phyloP scores from a whole-genome alignment of 2,888 invertebrate genomes.

The Amphipoea lucens region DNA sequence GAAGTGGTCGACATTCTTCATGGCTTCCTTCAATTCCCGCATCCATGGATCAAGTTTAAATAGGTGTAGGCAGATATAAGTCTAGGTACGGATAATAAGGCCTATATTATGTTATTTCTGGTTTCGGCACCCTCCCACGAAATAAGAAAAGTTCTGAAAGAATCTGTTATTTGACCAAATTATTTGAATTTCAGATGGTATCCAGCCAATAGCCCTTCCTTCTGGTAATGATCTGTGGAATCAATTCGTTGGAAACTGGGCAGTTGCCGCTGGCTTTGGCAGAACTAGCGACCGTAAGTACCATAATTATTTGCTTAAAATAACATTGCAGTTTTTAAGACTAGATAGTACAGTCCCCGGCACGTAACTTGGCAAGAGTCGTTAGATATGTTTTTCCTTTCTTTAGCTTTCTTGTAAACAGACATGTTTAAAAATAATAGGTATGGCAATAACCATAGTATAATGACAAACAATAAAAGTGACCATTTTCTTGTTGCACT shows the following conservation, averaged over 20 bases:
- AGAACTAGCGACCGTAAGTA: conserved; percentile 77
- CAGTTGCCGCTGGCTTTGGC: conserved; percentile 78
- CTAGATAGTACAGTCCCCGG: no score
- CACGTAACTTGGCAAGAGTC: no score
- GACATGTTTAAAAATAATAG: no score
- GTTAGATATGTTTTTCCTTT: no score
- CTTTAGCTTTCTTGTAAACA: no score
- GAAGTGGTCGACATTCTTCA: not conserved
- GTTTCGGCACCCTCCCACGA: not conserved
- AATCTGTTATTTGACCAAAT: not conserved
- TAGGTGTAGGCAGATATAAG: not conserved
- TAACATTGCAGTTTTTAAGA: no score
- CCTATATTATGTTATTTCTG: not conserved
- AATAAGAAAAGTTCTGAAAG: not conserved
- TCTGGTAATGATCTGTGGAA: conserved; percentile 65
- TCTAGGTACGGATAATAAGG: not conserved
- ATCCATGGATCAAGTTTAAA: not conserved
- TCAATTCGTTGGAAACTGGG: conserved; percentile 73
- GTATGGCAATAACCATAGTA: no score
- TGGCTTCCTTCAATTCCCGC: no score
- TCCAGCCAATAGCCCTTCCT: conserved; percentile 74
- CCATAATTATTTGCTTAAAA: no score
- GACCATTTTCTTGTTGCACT: no score
- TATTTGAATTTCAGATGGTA: conserved; percentile 68
- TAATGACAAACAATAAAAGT: no score